Conservation (phyloP, 1,140 invertebrate species). For the Lepidurus arcticus region DNA sequence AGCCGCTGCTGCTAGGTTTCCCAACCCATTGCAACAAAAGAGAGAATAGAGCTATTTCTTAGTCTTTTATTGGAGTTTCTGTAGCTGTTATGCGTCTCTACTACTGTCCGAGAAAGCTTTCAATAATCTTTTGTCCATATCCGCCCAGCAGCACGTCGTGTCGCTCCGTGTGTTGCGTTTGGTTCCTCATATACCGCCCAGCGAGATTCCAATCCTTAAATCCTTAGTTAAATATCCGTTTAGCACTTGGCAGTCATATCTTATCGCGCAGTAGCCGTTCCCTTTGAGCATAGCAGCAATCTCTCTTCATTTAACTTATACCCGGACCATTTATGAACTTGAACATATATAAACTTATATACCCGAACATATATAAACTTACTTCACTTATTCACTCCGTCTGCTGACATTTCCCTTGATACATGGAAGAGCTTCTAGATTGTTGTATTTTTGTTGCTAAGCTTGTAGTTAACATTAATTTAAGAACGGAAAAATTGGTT, state of each 20-base stretch:
- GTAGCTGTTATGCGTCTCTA: background rate
- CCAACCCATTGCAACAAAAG: background rate
- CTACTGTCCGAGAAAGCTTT: slow-evolving; percentile 3
- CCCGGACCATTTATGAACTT: background rate
- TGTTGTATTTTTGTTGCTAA: too few species aligned
- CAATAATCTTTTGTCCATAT: slow-evolving; percentile 16
- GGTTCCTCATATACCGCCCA: slow-evolving; percentile 4
- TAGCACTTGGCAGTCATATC: background rate
- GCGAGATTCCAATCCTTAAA: background rate
- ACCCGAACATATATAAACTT: background rate
- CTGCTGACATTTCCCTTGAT: background rate
- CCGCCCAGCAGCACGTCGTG: slow-evolving; percentile 11
- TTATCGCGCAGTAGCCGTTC: background rate
- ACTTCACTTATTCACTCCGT: slow-evolving; percentile 2
- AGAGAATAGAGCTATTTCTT: background rate
- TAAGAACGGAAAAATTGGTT: too few species aligned
- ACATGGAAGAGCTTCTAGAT: too few species aligned
- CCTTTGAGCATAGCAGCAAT: background rate
- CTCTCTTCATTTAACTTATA: background rate
- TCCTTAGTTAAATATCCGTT: background rate
- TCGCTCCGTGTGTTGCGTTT: slow-evolving; percentile 7
- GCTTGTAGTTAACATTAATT: too few species aligned
- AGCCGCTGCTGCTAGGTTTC: background rate
- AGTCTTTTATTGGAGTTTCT: slow-evolving; percentile 1
- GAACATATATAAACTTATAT: too few species aligned